These are phyloP conservation scores for Cryptocheilus praepositus DNA, from an alignment of 2,888 invertebrate genomes.

Conservation along the genomic window DNA sequence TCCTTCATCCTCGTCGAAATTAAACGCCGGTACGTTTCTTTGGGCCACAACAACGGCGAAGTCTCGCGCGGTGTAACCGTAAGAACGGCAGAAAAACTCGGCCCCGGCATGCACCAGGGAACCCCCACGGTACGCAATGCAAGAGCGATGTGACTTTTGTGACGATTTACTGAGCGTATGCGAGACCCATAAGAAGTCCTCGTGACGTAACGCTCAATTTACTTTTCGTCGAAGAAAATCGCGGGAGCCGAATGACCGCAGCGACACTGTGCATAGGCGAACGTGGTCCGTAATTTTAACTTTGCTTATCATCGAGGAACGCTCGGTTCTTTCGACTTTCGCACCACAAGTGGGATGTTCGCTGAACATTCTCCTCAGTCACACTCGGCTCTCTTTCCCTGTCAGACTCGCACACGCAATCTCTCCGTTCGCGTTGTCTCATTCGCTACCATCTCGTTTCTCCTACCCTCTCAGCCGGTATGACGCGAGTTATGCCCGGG, in stretches of 20 bases:
- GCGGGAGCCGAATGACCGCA: slow-evolving; percentile 1
- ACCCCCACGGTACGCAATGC: not conserved
- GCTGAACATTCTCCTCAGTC: too few species aligned
- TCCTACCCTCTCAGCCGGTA: not conserved
- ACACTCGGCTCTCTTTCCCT: too few species aligned
- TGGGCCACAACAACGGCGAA: slow-evolving; percentile 19
- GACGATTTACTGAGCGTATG: not conserved
- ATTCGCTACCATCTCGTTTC: slow-evolving; percentile 15
- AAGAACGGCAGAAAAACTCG: slow-evolving; percentile 49
- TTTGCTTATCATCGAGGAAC: too few species aligned
- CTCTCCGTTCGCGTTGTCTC: too few species aligned
- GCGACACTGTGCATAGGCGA: too few species aligned
- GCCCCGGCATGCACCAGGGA: slow-evolving; percentile 27
- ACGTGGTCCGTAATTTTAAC: too few species aligned
- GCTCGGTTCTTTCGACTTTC: too few species aligned
- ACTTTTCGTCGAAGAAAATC: not conserved
- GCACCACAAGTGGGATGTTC: too few species aligned
- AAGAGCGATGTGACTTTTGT: not conserved
- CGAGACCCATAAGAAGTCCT: not conserved
- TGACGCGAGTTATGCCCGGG: slow-evolving; percentile 25
- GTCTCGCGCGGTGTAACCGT: slow-evolving; percentile 35
- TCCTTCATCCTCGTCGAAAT: slow-evolving; percentile 48
- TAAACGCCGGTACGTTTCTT: slow-evolving; percentile 50
- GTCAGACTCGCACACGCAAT: too few species aligned
- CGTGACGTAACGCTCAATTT: not conserved